Conservation (phyloP, 2,888 invertebrate species). For the Alviniconcha strummeri region DNA sequence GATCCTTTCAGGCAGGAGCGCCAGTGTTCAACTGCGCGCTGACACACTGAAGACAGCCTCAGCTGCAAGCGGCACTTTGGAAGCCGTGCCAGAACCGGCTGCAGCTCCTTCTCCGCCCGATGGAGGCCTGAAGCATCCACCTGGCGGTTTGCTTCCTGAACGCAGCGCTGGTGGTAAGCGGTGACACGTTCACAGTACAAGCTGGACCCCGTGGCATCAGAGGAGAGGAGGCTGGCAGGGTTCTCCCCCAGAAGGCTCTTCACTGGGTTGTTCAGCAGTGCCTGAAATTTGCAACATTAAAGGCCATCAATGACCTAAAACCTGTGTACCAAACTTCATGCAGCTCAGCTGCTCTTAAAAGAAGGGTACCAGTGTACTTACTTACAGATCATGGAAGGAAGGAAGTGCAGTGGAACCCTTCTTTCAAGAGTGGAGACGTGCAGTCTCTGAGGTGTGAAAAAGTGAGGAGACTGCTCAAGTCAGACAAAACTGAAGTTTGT, state of each 20-base stretch:
- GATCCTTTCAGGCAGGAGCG: neutral
- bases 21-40: conserved; percentile 25
- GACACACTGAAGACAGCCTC: neutral
- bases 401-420: too few relatives aligned
- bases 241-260: conserved; percentile 49
- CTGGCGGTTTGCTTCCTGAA: neutral
- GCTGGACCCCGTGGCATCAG: neutral
- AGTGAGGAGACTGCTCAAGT: too few relatives aligned
- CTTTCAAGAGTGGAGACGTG: too few relatives aligned
- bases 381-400: too few relatives aligned
- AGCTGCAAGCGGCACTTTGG: too few relatives aligned
- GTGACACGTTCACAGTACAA: neutral
- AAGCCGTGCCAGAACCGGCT: neutral
- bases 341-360: too few relatives aligned
- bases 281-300: conserved; percentile 40
- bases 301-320: too few relatives aligned
- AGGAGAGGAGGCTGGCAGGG: conserved; percentile 16
- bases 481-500: too few relatives aligned
- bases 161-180: neutral
- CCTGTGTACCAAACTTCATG: too few relatives aligned
- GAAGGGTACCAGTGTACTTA: too few relatives aligned
- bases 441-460: too few relatives aligned
- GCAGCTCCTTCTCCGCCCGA: neutral
- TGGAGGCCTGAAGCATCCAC: too few relatives aligned
- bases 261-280: conserved; percentile 53